These are phyloP conservation scores for Alcedo quadribrachys DNA, from an alignment of 2,797 vertebrate species.

Conservation along the genomic window DNA sequence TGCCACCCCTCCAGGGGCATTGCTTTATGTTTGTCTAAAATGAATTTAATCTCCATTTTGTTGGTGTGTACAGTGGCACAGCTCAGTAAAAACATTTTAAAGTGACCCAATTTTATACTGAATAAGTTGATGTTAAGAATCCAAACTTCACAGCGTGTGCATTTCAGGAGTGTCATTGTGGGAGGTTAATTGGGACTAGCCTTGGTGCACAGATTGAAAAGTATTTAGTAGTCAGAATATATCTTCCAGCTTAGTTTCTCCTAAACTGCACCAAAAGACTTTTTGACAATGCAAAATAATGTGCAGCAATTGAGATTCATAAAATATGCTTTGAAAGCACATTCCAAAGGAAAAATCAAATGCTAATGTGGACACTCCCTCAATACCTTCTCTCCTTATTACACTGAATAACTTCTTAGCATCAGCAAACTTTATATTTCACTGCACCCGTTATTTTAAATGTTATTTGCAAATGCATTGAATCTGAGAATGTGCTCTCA, in stretches of 20 bases:
- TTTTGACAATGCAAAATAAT: not conserved
- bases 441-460: not conserved
- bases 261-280: not conserved
- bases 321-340: not conserved
- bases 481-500: not conserved
- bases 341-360: not conserved
- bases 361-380: not conserved
- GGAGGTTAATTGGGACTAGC: not conserved
- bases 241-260: not conserved
- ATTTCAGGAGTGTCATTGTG: not conserved
- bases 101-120: not conserved
- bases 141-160: not conserved
- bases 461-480: not conserved
- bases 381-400: not conserved
- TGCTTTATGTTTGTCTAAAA: not conserved
- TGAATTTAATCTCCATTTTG: not conserved
- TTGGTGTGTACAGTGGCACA: not conserved
- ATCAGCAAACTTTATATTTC: conserved; percentile 23
- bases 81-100: not conserved
- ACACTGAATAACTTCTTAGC: not conserved
- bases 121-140: not conserved
- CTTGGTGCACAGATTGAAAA: not conserved
- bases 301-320: not conserved
- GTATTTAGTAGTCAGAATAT: not conserved
- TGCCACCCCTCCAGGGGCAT: not conserved